Conservation (phyloP, 2,888 invertebrate genomes). For the Archips crataeganus region DNA sequence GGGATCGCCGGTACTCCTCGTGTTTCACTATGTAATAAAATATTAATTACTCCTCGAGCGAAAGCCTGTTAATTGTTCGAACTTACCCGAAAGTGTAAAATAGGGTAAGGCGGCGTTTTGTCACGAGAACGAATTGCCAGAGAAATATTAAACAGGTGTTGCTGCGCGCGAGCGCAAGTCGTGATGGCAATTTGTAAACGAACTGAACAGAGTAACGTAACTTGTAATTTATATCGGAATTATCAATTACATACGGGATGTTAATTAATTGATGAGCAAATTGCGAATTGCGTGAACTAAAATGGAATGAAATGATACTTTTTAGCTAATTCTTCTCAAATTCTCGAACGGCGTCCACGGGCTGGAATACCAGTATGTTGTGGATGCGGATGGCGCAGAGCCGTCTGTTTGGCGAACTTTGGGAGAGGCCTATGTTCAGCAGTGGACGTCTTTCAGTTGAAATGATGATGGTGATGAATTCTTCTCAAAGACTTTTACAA, state of each 20-base stretch:
- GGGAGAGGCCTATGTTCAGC: too few relatives aligned
- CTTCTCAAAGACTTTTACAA: too few relatives aligned
- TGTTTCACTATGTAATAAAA: background rate
- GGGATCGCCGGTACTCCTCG: background rate
- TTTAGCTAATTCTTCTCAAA: too few relatives aligned
- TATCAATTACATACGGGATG: background rate
- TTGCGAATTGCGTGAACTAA: too few relatives aligned
- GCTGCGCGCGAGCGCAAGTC: slow-evolving; percentile 43
- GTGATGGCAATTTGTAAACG: slow-evolving; percentile 54
- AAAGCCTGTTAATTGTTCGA: slow-evolving; percentile 13
- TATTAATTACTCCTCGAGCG: background rate
- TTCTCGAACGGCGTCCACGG: too few relatives aligned
- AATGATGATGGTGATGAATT: too few relatives aligned
- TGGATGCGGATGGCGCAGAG: too few relatives aligned
- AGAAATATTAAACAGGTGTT: slow-evolving; percentile 60
- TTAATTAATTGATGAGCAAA: background rate
- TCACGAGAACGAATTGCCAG: slow-evolving; percentile 54
- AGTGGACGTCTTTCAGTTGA: too few relatives aligned
- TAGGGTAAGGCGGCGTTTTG: slow-evolving; percentile 47
- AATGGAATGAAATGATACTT: too few relatives aligned
- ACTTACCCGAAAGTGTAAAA: slow-evolving; percentile 31
- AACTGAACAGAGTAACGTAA: slow-evolving; percentile 29
- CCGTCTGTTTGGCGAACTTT: too few relatives aligned
- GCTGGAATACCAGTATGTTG: too few relatives aligned
- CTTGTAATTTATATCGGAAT: background rate